Evolutionary conservation across 2,113 vertebrate species (phyloP).

Genomic region (Pipa parva): DNA sequence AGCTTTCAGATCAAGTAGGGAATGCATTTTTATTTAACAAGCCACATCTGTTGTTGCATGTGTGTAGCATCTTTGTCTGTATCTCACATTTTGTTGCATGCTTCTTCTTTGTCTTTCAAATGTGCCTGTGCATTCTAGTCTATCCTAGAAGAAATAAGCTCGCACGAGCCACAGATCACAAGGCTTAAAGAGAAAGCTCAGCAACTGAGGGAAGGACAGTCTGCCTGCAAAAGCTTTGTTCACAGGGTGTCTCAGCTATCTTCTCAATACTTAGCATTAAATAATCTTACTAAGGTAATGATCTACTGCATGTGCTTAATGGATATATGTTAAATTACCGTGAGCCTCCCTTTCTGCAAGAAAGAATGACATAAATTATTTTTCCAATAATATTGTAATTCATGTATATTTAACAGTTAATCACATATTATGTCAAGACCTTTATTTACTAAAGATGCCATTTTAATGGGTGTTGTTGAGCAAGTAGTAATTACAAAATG

Average conservation of each 20-base stretch:
- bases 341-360: too few species aligned
- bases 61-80: background rate
- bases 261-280: slow-evolving; percentile 89
- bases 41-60: too few species aligned
- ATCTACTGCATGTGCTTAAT: slow-evolving; percentile 41
- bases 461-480: too few species aligned
- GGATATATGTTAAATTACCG: slow-evolving; percentile 10
- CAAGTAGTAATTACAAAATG: too few species aligned
- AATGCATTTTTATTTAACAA: too few species aligned
- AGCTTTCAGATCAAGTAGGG: too few species aligned
- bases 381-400: too few species aligned
- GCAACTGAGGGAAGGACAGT: slow-evolving; percentile 90
- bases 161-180: slow-evolving; percentile 82
- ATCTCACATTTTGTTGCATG: slow-evolving; percentile 48
- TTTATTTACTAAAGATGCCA: too few species aligned
- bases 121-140: slow-evolving; percentile 82
- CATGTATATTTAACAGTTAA: too few species aligned
- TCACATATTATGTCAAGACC: too few species aligned
- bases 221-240: slow-evolving; percentile 90
- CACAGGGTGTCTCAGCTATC: slow-evolving; percentile 95
- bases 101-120: slow-evolving; percentile 60
- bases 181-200: slow-evolving; percentile 90
- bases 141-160: slow-evolving; percentile 90
- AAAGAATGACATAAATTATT: too few species aligned
- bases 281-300: slow-evolving; percentile 96